phyloP scores from a whole-genome alignment of 2,113 vertebrate genomes.

The Psittacula cyanocephala region DNA sequence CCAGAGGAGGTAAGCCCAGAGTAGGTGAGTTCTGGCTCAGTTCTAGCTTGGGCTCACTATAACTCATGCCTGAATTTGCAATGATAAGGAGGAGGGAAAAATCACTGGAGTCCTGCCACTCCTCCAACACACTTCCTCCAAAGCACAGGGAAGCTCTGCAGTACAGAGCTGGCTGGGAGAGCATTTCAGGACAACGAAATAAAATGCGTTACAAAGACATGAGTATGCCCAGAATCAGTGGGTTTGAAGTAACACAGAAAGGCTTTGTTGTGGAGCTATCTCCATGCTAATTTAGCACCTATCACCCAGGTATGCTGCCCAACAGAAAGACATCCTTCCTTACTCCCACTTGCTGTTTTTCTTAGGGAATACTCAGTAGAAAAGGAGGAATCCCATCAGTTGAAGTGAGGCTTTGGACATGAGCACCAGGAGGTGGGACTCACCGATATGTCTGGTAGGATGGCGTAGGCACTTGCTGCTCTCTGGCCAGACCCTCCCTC shows the following conservation, averaged over 20 bases:
- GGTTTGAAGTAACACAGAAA: not conserved
- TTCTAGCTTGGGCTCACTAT: not conserved
- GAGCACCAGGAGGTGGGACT: not conserved
- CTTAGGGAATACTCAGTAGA: not conserved
- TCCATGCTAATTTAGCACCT: not conserved
- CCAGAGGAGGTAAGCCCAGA: not conserved
- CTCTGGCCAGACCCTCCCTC: slow-evolving; percentile 76
- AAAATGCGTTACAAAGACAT: not conserved
- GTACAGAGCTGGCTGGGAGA: not conserved
- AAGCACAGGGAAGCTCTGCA: not conserved
- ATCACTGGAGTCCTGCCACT: not conserved
- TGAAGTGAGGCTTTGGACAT: not conserved
- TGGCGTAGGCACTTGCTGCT: slow-evolving; percentile 81
- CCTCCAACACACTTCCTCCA: not conserved
- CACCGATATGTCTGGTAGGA: slow-evolving; percentile 83
- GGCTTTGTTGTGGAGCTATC: not conserved
- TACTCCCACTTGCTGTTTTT: not conserved
- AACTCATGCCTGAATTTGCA: not conserved
- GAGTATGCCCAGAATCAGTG: not conserved
- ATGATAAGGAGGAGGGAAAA: not conserved
- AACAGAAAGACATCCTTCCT: not conserved
- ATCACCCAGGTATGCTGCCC: not conserved
- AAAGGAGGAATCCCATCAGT: not conserved
- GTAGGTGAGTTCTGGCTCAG: not conserved
- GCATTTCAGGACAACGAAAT: not conserved